Base-by-base conservation (phyloP, 1,140 invertebrate genomes). In the Drosophila takahashii region DNA sequence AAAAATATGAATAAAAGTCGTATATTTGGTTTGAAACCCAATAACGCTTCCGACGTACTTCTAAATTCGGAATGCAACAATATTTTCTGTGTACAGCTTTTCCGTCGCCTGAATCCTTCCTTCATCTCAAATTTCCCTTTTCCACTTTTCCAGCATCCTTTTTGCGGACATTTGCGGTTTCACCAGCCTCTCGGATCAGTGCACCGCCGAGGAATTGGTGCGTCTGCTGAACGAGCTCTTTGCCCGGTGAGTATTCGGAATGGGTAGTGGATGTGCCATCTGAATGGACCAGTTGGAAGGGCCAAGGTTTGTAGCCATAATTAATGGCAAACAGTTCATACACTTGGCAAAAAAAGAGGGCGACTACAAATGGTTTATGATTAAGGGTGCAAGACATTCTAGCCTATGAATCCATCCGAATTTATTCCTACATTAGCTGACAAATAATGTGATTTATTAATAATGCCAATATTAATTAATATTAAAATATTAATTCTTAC, bases 121-220 rank as follows among this genome's bases (percentile, higher is more conserved):
- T 60, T 41, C 29, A 27, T 39, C 42, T 29, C 36, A 22, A 8
- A 61, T 37, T 37, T 22, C 16, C 16, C 7, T 37, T 42, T 60
- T 7, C 22, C 71, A 79, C 36, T 18, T n/a, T 94, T 95, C 83
- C 94, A 99, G 98, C 93, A 99, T 99, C 86, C 94, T 99, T 44
- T 99, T 99, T 93, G 98, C 98, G 16, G 98, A 99, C 93, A 99
- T 99, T 79, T 99, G 98, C 91, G 98, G 98, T 34, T 99, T 99
- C 93, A 99, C 98, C 0, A 96, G 96, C 36, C 94, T 99, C 2
- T 98, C 98, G 3, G 98, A 97, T 92, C 97, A 98, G 92, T 99
- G 98, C 93, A 98, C 97, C 1, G 98, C 98, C 8, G 97, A 99
- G 93, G 98, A 99, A 93, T 93, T 99, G 29, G 98, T 99, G 26